A percentile compares a stretch with the other conserved stretches of the same genome.
phyloP scores from a whole-genome alignment of 2,888 invertebrate species.

The Podotricha telesiphe region DNA sequence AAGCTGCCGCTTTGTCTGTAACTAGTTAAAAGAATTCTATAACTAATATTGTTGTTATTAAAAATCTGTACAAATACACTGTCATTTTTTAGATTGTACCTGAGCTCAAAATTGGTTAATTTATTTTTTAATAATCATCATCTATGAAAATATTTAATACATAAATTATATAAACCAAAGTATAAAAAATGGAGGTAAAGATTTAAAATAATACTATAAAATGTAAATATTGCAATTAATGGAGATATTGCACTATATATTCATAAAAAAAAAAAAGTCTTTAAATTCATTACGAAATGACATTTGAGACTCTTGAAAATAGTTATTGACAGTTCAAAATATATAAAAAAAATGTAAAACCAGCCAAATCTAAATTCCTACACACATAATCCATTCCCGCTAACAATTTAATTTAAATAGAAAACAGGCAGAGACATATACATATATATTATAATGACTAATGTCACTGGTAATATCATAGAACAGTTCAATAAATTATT shows the following conservation, averaged over 20 bases:
- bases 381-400: background rate
- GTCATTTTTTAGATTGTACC: too few relatives aligned
- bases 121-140: background rate
- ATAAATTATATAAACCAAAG: background rate
- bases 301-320: background rate
- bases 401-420: background rate
- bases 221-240: background rate
- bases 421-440: background rate
- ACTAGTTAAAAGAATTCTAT: too few relatives aligned
- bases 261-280: background rate
- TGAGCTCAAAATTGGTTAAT: too few relatives aligned
- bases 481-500: slow-evolving; percentile 8
- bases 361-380: background rate
- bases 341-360: background rate
- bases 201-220: slow-evolving; percentile 7
- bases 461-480: slow-evolving; percentile 5
- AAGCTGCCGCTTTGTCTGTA: too few relatives aligned
- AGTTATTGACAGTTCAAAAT: background rate
- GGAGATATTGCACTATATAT: background rate
- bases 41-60: too few relatives aligned
- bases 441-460: background rate
- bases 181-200: background rate
- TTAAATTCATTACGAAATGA: background rate
- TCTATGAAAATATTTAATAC: background rate
- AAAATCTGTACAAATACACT: too few relatives aligned